phyloP scores from a whole-genome alignment of 2,888 invertebrate genomes.

The Amiota mariae region DNA sequence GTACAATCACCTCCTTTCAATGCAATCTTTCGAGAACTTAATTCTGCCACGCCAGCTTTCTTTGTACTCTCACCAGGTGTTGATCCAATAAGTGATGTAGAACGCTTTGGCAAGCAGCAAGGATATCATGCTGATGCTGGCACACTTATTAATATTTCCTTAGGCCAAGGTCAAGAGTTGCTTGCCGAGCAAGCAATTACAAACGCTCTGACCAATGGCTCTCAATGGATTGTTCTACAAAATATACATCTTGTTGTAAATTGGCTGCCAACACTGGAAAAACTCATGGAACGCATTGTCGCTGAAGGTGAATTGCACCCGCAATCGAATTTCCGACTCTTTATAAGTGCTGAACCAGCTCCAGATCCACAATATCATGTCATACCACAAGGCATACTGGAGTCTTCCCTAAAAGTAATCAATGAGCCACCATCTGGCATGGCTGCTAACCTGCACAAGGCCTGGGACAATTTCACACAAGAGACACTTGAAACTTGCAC shows the following conservation, averaged over 20 bases:
- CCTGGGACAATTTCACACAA: conserved; percentile 92
- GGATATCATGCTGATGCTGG: conserved; percentile 85
- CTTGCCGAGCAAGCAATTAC: conserved; percentile 92
- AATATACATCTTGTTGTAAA: conserved; percentile 94
- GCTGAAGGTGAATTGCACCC: conserved; percentile 76
- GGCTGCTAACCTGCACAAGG: conserved; percentile 94
- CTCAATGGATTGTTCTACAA: conserved; percentile 92
- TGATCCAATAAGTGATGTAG: conserved; percentile 86
- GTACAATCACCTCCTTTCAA: conserved; percentile 85
- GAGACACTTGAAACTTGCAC: conserved; percentile 93
- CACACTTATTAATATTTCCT: conserved; percentile 92
- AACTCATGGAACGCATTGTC: conserved; percentile 89
- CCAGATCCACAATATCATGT: conserved; percentile 80
- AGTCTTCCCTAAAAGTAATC: conserved; percentile 95
- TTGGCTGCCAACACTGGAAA: conserved; percentile 91
- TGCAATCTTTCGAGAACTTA: conserved; percentile 89
- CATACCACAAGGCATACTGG: conserved; percentile 89
- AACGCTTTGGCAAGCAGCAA: conserved; percentile 85
- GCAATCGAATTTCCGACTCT: conserved; percentile 78
- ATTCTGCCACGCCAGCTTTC: conserved; percentile 89
- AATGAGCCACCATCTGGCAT: conserved; percentile 97
- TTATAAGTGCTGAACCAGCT: conserved; percentile 92
- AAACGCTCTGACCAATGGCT: conserved; percentile 81
- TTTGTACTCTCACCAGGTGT: conserved; percentile 97
- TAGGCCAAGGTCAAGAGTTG: conserved; percentile 95